Percentiles rank a stretch among this genome's conserved stretches.
These are phyloP conservation scores for Melanaphis sacchari DNA, from an alignment of 1,140 invertebrate species.

Conservation along the genomic window DNA sequence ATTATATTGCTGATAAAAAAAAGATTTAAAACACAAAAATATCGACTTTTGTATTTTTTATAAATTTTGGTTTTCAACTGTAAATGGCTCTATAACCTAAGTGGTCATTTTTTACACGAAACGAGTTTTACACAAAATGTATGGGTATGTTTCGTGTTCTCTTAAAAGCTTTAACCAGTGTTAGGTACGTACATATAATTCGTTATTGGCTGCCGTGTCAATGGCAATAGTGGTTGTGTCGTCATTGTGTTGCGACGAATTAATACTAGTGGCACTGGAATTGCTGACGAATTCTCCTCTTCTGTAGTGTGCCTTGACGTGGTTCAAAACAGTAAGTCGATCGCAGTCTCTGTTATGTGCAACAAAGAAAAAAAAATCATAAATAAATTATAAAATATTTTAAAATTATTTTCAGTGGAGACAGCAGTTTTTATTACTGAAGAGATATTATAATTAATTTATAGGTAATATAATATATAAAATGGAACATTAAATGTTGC, in stretches of 20 bases:
- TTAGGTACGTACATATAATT: slow-evolving; percentile 8
- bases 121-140: not conserved
- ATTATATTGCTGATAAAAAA: not conserved
- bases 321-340: slow-evolving; percentile 71
- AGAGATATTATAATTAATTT: not conserved
- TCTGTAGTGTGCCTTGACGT: slow-evolving; percentile 72
- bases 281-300: slow-evolving; percentile 54
- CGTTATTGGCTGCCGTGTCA: not conserved
- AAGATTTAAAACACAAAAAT: not conserved
- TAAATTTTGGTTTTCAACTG: not conserved
- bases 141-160: not conserved
- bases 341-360: slow-evolving; percentile 68
- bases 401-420: not conserved
- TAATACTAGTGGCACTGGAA: not conserved
- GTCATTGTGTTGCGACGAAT: not conserved
- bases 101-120: not conserved
- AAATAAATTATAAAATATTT: not conserved
- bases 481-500: too few relatives aligned
- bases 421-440: not conserved
- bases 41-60: not conserved
- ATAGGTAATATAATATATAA: too few relatives aligned
- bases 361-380: slow-evolving; percentile 17
- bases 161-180: not conserved
- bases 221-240: not conserved
- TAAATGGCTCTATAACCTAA: not conserved